Conservation (phyloP, 1,140 invertebrate species). For the Drosophila bocki region DNA sequence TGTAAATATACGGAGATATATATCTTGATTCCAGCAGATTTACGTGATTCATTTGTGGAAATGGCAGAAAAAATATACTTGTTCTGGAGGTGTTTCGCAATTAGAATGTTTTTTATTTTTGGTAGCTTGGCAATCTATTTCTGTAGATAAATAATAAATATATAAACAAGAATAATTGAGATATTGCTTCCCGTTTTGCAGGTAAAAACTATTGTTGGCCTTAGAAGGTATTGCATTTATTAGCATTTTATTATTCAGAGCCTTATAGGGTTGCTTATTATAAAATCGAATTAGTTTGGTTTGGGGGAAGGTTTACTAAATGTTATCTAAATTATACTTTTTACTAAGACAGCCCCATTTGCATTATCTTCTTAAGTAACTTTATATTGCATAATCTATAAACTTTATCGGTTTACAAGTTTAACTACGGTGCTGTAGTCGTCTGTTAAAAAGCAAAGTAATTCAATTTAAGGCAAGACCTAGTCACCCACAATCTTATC, state of each 20-base stretch:
- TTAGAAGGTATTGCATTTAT: conserved; percentile 30
- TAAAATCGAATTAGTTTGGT: not conserved
- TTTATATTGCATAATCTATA: not conserved
- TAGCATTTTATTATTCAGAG: conserved; percentile 19
- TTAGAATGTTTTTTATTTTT: conserved; percentile 46
- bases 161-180: conserved; percentile 18
- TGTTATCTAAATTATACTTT: not conserved
- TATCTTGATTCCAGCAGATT: conserved; percentile 51
- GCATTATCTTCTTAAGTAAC: too few relatives aligned
- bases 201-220: not conserved
- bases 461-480: not conserved
- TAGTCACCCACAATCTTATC: not conserved
- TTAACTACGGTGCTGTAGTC: not conserved
- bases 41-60: conserved; percentile 41
- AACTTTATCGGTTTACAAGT: not conserved
- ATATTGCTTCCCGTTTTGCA: conserved; percentile 16
- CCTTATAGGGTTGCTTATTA: conserved; percentile 25
- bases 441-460: not conserved
- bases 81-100: conserved; percentile 33
- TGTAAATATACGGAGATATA: conserved; percentile 12
- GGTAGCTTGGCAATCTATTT: conserved; percentile 28
- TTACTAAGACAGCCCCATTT: not conserved
- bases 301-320: not conserved
- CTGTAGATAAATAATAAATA: conserved; percentile 7
- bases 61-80: conserved; percentile 20